Conservation (phyloP, 2,888 invertebrate species). For the Phoenoteleia sp. region DNA sequence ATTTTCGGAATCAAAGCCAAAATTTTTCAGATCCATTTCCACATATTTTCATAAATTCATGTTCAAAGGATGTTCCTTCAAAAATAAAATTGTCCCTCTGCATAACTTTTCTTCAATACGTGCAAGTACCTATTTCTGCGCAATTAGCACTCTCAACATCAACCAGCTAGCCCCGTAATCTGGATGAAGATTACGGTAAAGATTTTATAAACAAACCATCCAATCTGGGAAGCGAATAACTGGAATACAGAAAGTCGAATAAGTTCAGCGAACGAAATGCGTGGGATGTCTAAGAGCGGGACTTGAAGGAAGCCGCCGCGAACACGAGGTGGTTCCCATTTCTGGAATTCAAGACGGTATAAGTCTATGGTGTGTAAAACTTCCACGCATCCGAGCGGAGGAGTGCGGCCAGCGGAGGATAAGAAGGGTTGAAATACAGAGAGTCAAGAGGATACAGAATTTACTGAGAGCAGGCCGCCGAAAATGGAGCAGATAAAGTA, state of each 20-base stretch:
- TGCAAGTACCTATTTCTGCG: too few relatives aligned
- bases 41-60: too few relatives aligned
- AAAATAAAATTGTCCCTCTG: too few relatives aligned
- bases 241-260: constrained; percentile 25
- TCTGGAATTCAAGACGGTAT: constrained; percentile 76
- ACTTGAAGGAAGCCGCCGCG: constrained; percentile 73
- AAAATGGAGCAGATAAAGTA: constrained; percentile 52
- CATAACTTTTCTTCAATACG: too few relatives aligned
- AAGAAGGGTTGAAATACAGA: constrained; percentile 71
- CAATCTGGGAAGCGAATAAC: neutral
- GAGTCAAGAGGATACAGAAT: constrained; percentile 61
- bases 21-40: too few relatives aligned
- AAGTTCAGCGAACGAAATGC: constrained; percentile 78
- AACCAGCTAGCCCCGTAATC: constrained; percentile 1
- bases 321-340: constrained; percentile 74
- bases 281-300: constrained; percentile 78
- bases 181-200: too few relatives aligned
- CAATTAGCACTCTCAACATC: too few relatives aligned
- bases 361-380: constrained; percentile 81
- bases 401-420: constrained; percentile 46
- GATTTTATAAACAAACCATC: neutral
- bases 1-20: too few relatives aligned
- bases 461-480: constrained; percentile 32
- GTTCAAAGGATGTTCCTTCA: too few relatives aligned
- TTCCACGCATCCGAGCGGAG: constrained; percentile 78